Evolutionary conservation across 2,797 vertebrate species (phyloP).

Genomic region (Macropus fuliginosus): DNA sequence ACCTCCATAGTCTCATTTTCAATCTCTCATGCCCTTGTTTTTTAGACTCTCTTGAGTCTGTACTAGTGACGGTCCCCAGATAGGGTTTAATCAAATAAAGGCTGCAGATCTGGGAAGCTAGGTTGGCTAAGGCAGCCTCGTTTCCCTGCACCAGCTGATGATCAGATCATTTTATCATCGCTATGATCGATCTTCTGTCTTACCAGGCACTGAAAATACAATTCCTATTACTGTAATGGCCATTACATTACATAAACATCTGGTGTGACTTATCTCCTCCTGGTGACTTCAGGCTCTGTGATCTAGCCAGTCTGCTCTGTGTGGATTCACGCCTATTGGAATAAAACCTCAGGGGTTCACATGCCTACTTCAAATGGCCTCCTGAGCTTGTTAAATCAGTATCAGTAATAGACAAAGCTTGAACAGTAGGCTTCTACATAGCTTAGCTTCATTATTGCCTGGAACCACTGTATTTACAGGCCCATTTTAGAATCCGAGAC

Average conservation of each 20-base stretch:
- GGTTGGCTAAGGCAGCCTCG: background rate
- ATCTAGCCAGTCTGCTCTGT: background rate
- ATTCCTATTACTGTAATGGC: background rate
- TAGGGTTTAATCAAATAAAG: constrained; percentile 7
- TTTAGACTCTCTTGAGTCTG: background rate
- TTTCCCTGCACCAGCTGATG: background rate
- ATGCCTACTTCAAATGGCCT: background rate
- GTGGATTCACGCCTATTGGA: accelerated
- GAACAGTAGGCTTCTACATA: background rate
- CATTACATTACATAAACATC: background rate
- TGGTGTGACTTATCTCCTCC: background rate
- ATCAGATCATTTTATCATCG: background rate
- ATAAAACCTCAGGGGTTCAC: background rate
- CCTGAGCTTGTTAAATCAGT: background rate
- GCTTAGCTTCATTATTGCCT: background rate
- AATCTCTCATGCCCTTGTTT: background rate
- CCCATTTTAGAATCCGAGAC: background rate
- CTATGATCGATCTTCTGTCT: constrained; percentile 46
- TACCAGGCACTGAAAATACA: constrained; percentile 34
- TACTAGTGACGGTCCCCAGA: background rate
- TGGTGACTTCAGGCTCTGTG: accelerated
- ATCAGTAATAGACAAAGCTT: background rate
- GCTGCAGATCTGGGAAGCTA: constrained; percentile 5
- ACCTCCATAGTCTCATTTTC: background rate
- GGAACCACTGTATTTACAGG: background rate